Conservation (phyloP, 2,797 vertebrate genomes). For the Fistularia commersonii region DNA sequence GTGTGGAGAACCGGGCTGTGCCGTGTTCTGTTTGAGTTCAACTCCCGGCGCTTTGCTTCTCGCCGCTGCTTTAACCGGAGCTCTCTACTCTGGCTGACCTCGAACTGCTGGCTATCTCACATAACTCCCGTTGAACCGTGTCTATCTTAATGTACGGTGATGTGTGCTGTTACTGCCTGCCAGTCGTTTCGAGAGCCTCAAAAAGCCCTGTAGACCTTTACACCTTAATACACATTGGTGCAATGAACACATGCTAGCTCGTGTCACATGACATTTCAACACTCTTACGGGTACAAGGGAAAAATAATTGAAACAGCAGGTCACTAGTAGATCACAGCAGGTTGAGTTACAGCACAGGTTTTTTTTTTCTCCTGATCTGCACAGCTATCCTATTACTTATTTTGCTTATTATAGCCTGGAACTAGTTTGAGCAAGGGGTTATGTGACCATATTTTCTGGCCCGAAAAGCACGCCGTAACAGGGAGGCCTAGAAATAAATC, state of each 20-base stretch:
- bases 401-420: conserved; percentile 35
- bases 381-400: conserved; percentile 13
- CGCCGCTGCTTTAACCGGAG: conserved; percentile 41
- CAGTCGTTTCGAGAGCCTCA: conserved; percentile 31
- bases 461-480: conserved; percentile 18
- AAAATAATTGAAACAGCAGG: conserved; percentile 19
- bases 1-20: conserved; percentile 21
- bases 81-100: conserved; percentile 58
- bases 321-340: conserved; percentile 2
- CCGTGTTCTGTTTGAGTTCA: conserved; percentile 33
- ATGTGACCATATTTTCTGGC: conserved; percentile 18
- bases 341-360: conserved; percentile 14
- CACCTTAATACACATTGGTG: conserved; percentile 38
- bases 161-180: conserved; percentile 51
- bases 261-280: conserved; percentile 31
- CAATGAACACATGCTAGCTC: conserved; percentile 18
- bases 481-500: conserved; percentile 22
- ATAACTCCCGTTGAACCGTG: conserved; percentile 50
- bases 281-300: conserved; percentile 12
- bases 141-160: conserved; percentile 60
- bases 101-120: conserved; percentile 48
- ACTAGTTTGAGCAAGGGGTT: conserved; percentile 19
- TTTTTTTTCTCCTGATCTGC: conserved; percentile 27
- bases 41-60: conserved; percentile 31
- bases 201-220: conserved; percentile 31